Conservation (phyloP, 2,797 vertebrate genomes). For the Mergus octosetaceus region DNA sequence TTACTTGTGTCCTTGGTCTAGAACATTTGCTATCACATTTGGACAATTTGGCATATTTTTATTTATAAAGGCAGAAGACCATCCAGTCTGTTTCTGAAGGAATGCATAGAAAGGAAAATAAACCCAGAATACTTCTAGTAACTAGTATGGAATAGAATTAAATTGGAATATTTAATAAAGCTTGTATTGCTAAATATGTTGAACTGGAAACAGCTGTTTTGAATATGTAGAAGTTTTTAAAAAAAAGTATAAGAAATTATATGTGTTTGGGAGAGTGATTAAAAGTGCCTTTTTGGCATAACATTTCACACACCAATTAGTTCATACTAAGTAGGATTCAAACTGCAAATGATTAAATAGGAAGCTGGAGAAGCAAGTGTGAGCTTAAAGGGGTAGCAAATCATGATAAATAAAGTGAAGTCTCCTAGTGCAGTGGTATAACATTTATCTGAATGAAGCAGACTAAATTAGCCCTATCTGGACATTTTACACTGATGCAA, state of each 20-base stretch:
- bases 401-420: neutral
- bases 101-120: conserved; percentile 9
- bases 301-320: neutral
- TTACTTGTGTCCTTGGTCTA: neutral
- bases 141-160: neutral
- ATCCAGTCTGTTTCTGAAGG: neutral
- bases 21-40: neutral
- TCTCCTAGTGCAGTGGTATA: neutral
- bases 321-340: neutral
- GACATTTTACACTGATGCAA: neutral
- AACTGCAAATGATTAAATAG: neutral
- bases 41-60: neutral
- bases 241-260: neutral
- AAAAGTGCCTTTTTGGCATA: neutral
- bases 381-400: neutral
- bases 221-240: neutral
- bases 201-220: neutral
- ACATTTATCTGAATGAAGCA: neutral
- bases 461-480: neutral
- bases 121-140: neutral
- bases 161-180: conserved; percentile 16
- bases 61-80: neutral
- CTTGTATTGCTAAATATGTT: neutral
- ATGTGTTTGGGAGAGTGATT: neutral
- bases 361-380: neutral